phyloP scores from a whole-genome alignment of 2,113 vertebrate genomes.

The Telmatochromis sp. region DNA sequence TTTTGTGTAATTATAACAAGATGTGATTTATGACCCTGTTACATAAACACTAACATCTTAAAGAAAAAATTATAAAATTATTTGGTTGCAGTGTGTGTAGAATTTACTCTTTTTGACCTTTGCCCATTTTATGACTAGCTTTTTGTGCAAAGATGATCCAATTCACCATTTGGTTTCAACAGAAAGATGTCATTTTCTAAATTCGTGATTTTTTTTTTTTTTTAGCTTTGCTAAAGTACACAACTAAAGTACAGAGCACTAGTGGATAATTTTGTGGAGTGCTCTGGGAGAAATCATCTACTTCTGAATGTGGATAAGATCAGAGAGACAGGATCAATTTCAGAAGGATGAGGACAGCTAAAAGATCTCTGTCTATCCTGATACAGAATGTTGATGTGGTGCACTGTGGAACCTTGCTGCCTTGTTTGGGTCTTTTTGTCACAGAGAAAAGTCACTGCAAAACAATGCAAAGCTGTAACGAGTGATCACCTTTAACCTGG shows the following conservation, averaged over 20 bases:
- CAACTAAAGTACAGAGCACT: background rate
- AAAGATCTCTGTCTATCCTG: background rate
- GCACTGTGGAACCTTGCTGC: no score
- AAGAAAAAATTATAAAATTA: no score
- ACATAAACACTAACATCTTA: no score
- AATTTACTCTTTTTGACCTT: no score
- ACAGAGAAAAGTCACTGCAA: no score
- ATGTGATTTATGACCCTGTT: no score
- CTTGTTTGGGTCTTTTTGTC: no score
- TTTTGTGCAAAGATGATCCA: background rate
- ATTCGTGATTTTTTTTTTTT: background rate
- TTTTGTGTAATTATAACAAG: no score
- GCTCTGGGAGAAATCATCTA: background rate
- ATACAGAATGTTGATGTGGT: background rate
- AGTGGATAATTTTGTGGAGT: background rate
- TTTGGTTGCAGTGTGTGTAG: no score
- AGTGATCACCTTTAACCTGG: no score
- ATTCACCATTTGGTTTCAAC: background rate
- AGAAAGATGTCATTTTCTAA: background rate
- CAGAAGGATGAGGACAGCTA: background rate
- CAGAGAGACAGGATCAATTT: background rate
- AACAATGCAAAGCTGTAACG: no score
- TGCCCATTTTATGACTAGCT: background rate
- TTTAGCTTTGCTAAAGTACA: background rate
- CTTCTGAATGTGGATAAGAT: rapidly evolving